Base-by-base conservation (phyloP, 2,888 invertebrate genomes). In the Aphodius granarius region DNA sequence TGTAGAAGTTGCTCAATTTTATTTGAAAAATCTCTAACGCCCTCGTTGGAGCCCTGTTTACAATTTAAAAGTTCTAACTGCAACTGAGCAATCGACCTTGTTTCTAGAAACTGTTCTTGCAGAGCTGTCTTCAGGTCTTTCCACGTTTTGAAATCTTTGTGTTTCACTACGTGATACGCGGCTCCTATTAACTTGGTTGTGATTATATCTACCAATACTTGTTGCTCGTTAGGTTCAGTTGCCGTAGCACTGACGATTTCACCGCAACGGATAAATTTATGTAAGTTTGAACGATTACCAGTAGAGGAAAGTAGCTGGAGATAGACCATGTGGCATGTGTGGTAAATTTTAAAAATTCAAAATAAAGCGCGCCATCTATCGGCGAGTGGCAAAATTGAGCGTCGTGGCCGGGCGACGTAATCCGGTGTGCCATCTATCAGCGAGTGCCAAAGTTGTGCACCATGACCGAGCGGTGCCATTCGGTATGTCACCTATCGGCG, bases 21-120 rank as follows among this genome's bases (percentile, higher is more conserved):
- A 68, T 68, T 68, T 20, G 21, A 68, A 68, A 21, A 68, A 21
- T 68, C 68, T 22, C 68, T 65, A 65, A 65, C 65, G 18, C 65
- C 65, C 18, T 65, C 65, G 18, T 65, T 65, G 16, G 18, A 18
- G 18, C 65, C 4, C 18, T 65, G 65, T 18, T 18, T 16, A 20
- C 20, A 68, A 68, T 20, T 68, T 68, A 68, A 20, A 19, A 68
- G 20, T 68, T 68, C 21, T 20, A 68, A 19, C 21, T 68, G 68
- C 16, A 68, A 20, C 22, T 68, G 68, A n/a, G 68, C 68, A 68
- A 68, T 68, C 3, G 68, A 21, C 21, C 68, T 19, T 20, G 68
- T 68, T 68, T 68, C 68, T 20, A 68, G n/a, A 20, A 68, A 68
- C 22, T 68, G 68, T n/a, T 68, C 68, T n/a, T 68, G 68, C 20